phyloP scores from a whole-genome alignment of 2,113 vertebrate species.

The Toxotes jaculatrix region DNA sequence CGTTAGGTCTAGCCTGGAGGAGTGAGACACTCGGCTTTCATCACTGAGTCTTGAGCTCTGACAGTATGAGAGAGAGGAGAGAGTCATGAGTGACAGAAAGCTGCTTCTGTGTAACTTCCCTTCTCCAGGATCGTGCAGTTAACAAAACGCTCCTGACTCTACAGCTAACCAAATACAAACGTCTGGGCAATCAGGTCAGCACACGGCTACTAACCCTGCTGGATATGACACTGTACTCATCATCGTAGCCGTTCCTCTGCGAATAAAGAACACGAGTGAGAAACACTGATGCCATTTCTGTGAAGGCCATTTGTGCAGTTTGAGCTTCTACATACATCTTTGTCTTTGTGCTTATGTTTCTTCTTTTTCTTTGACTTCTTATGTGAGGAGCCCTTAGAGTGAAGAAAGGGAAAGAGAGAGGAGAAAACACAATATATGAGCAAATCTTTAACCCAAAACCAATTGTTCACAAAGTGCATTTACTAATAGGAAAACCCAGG shows the following conservation, averaged over 20 bases:
- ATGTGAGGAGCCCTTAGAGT: slow-evolving; percentile 74
- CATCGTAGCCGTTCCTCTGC: slow-evolving; percentile 90
- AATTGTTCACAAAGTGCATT: neutral
- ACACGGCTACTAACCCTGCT: slow-evolving; percentile 90
- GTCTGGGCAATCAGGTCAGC: neutral
- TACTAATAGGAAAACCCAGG: neutral
- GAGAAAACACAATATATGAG: neutral
- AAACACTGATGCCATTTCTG: neutral
- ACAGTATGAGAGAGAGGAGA: slow-evolving; percentile 18
- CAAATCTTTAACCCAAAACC: neutral
- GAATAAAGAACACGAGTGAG: slow-evolving; percentile 55
- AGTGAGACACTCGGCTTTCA: slow-evolving; percentile 67
- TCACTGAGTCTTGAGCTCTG: slow-evolving; percentile 80
- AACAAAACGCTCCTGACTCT: neutral
- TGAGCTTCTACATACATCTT: slow-evolving; percentile 76
- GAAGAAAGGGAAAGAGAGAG: slow-evolving; percentile 17
- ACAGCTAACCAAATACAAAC: neutral
- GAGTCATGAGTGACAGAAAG: neutral
- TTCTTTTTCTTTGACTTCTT: slow-evolving; percentile 86
- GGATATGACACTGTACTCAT: slow-evolving; percentile 85
- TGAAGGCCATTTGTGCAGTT: neutral
- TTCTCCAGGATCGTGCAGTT: neutral
- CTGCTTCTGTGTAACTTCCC: neutral
- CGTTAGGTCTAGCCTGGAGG: slow-evolving; percentile 65
- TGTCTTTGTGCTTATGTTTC: slow-evolving; percentile 81